These are phyloP conservation scores for Falco berigora DNA, from an alignment of 2,797 vertebrate genomes.

Conservation along the genomic window DNA sequence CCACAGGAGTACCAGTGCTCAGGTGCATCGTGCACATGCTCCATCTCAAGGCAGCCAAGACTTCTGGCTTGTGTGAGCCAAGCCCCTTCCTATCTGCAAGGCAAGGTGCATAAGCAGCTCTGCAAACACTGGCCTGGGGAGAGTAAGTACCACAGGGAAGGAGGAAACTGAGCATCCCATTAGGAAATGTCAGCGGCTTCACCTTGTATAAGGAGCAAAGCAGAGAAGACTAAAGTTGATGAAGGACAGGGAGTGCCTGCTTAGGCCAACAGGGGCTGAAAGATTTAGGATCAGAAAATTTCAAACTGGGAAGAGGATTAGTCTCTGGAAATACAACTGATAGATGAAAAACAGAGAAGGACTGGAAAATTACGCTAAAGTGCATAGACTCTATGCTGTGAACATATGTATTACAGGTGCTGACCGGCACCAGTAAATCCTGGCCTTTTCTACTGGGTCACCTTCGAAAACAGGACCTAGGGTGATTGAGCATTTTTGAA, in stretches of 20 bases:
- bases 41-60: neutral
- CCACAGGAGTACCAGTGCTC: neutral
- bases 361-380: neutral
- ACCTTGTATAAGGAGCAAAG: neutral
- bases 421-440: neutral
- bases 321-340: neutral
- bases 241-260: neutral
- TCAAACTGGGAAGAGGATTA: neutral
- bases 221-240: neutral
- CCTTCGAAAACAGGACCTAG: neutral
- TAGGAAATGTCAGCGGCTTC: neutral
- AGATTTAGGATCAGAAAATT: neutral
- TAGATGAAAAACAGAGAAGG: neutral
- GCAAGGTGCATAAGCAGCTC: neutral
- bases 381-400: neutral
- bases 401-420: neutral
- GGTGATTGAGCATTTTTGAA: neutral
- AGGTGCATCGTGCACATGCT: rapidly evolving
- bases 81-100: neutral
- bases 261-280: neutral
- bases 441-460: neutral
- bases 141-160: neutral
- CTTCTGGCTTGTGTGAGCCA: neutral
- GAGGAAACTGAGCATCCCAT: neutral
- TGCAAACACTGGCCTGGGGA: neutral